Percentiles rank a stretch among this genome's conserved stretches.
Conservation (phyloP, 2,888 invertebrate genomes). For the Smittia aterrima region DNA sequence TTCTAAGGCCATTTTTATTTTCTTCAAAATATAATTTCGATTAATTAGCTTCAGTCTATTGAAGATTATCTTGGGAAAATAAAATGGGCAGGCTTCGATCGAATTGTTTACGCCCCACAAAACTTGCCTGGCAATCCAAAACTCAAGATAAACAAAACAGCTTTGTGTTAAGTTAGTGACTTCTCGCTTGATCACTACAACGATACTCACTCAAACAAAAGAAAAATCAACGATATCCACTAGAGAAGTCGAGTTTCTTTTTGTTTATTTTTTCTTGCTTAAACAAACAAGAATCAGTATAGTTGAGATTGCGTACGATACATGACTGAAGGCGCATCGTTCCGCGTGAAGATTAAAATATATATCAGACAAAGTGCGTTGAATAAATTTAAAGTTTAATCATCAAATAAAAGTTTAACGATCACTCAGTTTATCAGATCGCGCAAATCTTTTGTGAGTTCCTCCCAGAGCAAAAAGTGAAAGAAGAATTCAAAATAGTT, state of each 20-base stretch:
- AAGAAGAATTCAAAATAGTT: too few species aligned
- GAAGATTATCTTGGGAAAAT: not conserved
- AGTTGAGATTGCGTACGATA: slow-evolving; percentile 39
- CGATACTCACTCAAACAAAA: not conserved
- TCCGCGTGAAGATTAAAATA: not conserved
- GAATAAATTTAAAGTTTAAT: too few species aligned
- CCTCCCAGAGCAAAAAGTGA: too few species aligned
- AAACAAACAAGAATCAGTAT: slow-evolving; percentile 39
- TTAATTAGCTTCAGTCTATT: not conserved
- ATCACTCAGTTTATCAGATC: too few species aligned
- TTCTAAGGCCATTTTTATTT: not conserved
- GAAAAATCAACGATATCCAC: slow-evolving; percentile 11
- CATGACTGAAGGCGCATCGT: slow-evolving; percentile 28
- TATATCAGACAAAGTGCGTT: not conserved
- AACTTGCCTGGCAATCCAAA: not conserved
- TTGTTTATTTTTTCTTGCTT: slow-evolving; percentile 28
- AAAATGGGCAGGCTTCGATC: not conserved
- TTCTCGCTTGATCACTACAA: too few species aligned
- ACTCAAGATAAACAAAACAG: not conserved
- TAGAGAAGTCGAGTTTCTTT: not conserved
- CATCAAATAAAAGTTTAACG: too few species aligned
- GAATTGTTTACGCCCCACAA: slow-evolving; percentile 22
- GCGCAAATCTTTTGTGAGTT: too few species aligned
- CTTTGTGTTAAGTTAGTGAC: too few species aligned
- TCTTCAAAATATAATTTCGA: not conserved